Conservation (phyloP, 1,140 invertebrate species). For the Drosophila mojavensis region DNA sequence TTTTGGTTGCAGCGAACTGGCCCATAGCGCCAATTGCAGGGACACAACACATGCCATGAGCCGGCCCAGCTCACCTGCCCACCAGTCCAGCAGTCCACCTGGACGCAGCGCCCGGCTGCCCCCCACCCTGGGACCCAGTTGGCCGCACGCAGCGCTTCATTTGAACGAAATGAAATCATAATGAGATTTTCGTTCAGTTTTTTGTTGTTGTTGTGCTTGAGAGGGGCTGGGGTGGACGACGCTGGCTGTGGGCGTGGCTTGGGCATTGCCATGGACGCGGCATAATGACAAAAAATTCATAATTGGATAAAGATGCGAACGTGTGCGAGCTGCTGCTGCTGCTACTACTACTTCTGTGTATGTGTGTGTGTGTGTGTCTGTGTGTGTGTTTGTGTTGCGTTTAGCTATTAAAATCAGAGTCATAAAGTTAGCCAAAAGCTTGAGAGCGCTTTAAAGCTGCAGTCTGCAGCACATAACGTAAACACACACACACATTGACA, state of each 20-base stretch:
- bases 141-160: conserved; percentile 66
- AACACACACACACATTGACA: neutral
- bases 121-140: conserved; percentile 38
- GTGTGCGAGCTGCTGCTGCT: conserved; percentile 38
- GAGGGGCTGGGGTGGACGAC: neutral
- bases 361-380: neutral
- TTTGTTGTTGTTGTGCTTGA: conserved; percentile 46
- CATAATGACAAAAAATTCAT: conserved; percentile 83
- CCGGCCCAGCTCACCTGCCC: conserved; percentile 23
- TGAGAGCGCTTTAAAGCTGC: conserved; percentile 14
- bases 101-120: conserved; percentile 4
- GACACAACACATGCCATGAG: conserved; percentile 64
- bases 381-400: conserved; percentile 10
- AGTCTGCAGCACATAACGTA: conserved; percentile 10
- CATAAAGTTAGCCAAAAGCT: conserved; percentile 5
- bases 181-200: conserved; percentile 79
- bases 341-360: neutral
- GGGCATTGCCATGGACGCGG: conserved; percentile 63
- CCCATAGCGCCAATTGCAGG: conserved; percentile 69
- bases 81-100: conserved; percentile 24
- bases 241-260: neutral
- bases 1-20: conserved; percentile 38
- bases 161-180: conserved; percentile 83
- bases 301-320: conserved; percentile 81
- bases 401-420: conserved; percentile 14